Evolutionary conservation across 2,797 vertebrate species (phyloP).

Genomic region (Prunella strophiata): DNA sequence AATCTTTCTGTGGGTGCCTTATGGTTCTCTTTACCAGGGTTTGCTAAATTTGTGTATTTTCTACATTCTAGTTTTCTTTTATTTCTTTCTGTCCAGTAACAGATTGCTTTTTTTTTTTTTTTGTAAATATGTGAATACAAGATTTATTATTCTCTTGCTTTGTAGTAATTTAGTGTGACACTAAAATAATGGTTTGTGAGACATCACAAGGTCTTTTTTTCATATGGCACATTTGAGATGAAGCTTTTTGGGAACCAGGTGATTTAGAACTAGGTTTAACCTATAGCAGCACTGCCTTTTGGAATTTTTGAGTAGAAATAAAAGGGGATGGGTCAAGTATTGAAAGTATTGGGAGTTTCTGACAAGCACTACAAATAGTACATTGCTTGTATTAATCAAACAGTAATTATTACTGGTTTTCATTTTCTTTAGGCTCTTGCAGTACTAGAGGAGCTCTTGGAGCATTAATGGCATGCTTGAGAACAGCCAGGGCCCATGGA

Average conservation of each 20-base stretch:
- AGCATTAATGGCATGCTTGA: slow-evolving; percentile 92
- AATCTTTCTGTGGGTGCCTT: not conserved
- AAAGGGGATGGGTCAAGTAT: fast-evolving
- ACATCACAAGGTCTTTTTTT: not conserved
- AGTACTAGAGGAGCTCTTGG: slow-evolving; percentile 87
- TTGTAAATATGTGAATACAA: not conserved
- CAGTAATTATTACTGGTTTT: not conserved
- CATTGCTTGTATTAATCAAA: not conserved
- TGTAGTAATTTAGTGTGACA: not conserved
- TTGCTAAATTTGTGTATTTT: not conserved
- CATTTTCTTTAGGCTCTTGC: slow-evolving; percentile 59
- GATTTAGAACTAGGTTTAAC: not conserved
- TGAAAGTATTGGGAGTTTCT: not conserved
- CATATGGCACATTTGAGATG: fast-evolving
- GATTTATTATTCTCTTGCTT: not conserved
- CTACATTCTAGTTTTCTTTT: not conserved
- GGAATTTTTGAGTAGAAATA: not conserved
- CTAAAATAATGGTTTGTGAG: not conserved
- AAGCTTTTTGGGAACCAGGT: not conserved
- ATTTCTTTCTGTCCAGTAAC: not conserved
- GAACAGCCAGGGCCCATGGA: slow-evolving; percentile 89
- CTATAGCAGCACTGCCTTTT: not conserved
- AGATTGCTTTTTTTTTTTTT: not conserved
- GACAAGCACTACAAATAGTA: not conserved
- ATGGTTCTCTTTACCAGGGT: not conserved